Evolutionary conservation across 2,888 invertebrate species (phyloP).

Genomic region (Perdita meconis): DNA sequence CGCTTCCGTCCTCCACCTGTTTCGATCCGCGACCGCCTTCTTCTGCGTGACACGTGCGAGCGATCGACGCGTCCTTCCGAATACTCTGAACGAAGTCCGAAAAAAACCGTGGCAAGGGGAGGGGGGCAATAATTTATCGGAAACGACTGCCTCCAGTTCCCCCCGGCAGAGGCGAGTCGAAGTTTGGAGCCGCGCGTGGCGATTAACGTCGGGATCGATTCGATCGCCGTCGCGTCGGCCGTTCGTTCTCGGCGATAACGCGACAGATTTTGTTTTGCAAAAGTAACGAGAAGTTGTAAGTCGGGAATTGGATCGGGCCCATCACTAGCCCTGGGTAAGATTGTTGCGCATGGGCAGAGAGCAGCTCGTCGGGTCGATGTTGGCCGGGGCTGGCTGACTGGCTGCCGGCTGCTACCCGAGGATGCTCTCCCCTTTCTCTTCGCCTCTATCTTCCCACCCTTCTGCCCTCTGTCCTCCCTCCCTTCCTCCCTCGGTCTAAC

Average conservation of each 20-base stretch:
- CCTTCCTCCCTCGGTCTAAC: slow-evolving; percentile 21
- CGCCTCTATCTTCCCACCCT: slow-evolving; percentile 50
- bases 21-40: too few relatives aligned
- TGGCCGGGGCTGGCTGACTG: slow-evolving; percentile 82
- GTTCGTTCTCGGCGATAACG: slow-evolving; percentile 1
- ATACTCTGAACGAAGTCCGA: too few relatives aligned
- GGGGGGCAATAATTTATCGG: too few relatives aligned
- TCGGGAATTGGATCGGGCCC: slow-evolving; percentile 79
- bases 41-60: too few relatives aligned
- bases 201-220: not conserved
- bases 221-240: not conserved
- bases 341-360: slow-evolving; percentile 76
- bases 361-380: slow-evolving; percentile 81
- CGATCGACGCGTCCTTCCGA: too few relatives aligned
- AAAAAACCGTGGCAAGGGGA: too few relatives aligned
- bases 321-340: slow-evolving; percentile 77
- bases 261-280: slow-evolving; percentile 31
- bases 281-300: slow-evolving; percentile 55
- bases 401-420: slow-evolving; percentile 72
- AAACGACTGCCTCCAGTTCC: too few relatives aligned
- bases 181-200: not conserved
- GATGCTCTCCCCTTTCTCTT: slow-evolving; percentile 63
- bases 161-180: not conserved
- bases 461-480: slow-evolving; percentile 32
- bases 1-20: too few relatives aligned